These are phyloP conservation scores for Parauchenoglanis ngamensis DNA, from an alignment of 2,797 vertebrate genomes.

Conservation along the genomic window DNA sequence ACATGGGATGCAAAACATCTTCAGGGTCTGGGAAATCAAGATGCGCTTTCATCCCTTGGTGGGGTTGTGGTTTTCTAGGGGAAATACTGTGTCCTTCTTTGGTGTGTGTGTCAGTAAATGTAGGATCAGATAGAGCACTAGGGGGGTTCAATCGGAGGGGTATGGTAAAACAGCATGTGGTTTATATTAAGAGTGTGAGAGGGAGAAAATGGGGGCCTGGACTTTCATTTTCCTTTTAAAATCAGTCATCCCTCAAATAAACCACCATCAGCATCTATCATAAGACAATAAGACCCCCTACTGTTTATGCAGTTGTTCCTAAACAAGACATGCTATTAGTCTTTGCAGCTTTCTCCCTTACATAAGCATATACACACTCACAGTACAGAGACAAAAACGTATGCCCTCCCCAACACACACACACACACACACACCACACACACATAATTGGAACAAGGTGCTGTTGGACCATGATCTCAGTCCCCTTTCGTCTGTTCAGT, in stretches of 20 bases:
- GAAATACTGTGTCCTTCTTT: constrained; percentile 36
- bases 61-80: constrained; percentile 57
- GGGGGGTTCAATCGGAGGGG: constrained; percentile 35
- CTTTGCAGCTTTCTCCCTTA: constrained; percentile 50
- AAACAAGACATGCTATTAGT: constrained; percentile 24
- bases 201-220: constrained; percentile 22
- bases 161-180: constrained; percentile 47
- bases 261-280: constrained; percentile 33
- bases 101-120: constrained; percentile 48
- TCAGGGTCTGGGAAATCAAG: constrained; percentile 63
- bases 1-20: constrained; percentile 63
- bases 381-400: constrained; percentile 47
- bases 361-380: constrained; percentile 57
- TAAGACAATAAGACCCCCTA: constrained; percentile 25
- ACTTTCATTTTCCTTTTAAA: constrained; percentile 20
- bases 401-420: background rate
- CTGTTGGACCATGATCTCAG: constrained; percentile 73
- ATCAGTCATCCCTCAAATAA: constrained; percentile 23
- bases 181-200: constrained; percentile 50
- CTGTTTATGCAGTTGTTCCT: constrained; percentile 32
- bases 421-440: constrained; percentile 1
- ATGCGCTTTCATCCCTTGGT: constrained; percentile 56
- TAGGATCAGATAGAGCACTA: constrained; percentile 25
- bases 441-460: constrained; percentile 81
- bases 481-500: constrained; percentile 61